Conservation (phyloP, 2,113 vertebrate genomes). For the Acinonyx jubatus region DNA sequence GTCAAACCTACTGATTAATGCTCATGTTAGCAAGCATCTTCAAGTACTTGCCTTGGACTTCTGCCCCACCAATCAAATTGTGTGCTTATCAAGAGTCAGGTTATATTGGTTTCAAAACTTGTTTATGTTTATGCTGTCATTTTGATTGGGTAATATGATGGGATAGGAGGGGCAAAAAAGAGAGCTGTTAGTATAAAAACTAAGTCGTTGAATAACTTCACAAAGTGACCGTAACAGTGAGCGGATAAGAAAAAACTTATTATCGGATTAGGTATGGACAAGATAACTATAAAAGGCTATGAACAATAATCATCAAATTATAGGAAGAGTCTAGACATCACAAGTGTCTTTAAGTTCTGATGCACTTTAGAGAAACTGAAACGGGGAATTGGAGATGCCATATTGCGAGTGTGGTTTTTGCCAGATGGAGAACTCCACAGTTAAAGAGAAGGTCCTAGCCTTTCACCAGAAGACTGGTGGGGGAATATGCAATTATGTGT, state of each 20-base stretch:
- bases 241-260: not conserved
- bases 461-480: not conserved
- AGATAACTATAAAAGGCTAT: not conserved
- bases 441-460: conserved; percentile 15
- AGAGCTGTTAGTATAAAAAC: not conserved
- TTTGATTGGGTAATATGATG: not conserved
- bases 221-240: not conserved
- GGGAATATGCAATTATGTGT: not conserved
- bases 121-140: not conserved
- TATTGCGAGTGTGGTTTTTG: not conserved
- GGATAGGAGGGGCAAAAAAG: not conserved
- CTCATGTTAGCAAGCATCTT: not conserved
- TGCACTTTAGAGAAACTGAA: not conserved
- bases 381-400: not conserved
- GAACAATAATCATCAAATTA: not conserved
- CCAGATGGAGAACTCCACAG: not conserved
- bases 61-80: not conserved
- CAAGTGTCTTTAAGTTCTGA: not conserved
- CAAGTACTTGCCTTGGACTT: not conserved
- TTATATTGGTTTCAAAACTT: not conserved
- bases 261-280: not conserved
- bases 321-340: not conserved
- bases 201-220: not conserved
- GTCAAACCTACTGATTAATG: not conserved
- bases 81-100: not conserved